A percentile compares a stretch with the other conserved stretches of the same genome.
These are phyloP conservation scores for Phylloscopus collybita DNA, from an alignment of 2,797 vertebrate genomes.

Conservation along the genomic window DNA sequence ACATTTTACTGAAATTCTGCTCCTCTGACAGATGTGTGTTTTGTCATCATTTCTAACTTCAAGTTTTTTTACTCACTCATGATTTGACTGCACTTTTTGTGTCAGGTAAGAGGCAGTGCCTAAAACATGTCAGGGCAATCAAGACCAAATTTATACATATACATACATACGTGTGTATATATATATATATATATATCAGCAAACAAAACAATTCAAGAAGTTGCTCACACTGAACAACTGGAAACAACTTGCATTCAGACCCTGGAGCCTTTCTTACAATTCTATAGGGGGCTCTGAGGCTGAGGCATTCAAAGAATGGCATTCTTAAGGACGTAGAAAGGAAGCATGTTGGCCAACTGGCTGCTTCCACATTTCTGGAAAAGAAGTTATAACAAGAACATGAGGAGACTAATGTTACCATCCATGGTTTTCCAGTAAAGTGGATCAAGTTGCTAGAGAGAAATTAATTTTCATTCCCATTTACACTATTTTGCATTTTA, in stretches of 20 bases:
- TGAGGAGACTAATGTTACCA: background rate
- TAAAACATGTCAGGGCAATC: background rate
- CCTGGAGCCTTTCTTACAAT: background rate
- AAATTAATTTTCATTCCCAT: background rate
- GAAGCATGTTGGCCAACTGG: background rate
- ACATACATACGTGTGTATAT: fast-evolving
- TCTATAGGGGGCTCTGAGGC: background rate
- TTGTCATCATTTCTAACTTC: background rate
- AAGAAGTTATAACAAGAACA: background rate
- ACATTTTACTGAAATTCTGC: background rate
- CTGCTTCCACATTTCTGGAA: background rate
- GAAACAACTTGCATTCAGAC: background rate
- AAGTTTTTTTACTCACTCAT: background rate
- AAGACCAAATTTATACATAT: fast-evolving
- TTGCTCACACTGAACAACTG: background rate
- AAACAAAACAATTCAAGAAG: background rate
- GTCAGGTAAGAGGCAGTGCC: background rate
- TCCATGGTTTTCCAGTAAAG: background rate
- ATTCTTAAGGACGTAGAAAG: background rate
- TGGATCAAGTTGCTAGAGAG: background rate
- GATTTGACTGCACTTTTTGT: background rate
- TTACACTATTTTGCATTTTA: fast-evolving
- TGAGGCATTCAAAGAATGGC: background rate
- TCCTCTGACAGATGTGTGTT: background rate
- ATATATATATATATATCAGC: fast-evolving